Percentiles rank a stretch among this genome's conserved stretches.
Evolutionary conservation across 2,113 vertebrate species (phyloP).

Genomic region (Laticauda laticaudata): DNA sequence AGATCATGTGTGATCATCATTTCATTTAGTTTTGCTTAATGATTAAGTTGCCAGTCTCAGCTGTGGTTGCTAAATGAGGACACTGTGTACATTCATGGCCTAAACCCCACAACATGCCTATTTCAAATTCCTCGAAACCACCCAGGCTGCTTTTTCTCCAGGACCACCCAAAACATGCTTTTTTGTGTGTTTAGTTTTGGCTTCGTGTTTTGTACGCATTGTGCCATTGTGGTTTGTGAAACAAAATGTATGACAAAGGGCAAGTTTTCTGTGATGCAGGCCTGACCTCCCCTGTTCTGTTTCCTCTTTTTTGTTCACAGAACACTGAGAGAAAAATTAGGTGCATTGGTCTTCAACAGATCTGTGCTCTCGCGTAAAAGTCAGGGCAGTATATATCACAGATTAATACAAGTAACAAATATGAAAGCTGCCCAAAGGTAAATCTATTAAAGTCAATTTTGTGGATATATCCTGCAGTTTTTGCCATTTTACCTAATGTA

Average conservation of each 20-base stretch:
- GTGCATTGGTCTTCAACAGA: neutral
- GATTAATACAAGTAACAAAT: neutral
- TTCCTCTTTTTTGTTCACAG: neutral
- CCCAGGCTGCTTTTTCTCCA: neutral
- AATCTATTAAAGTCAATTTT: neutral
- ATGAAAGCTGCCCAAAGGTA: neutral
- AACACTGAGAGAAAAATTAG: neutral
- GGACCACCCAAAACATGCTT: neutral
- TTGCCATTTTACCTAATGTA: conserved; percentile 1
- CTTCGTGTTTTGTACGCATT: neutral
- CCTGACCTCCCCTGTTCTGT: neutral
- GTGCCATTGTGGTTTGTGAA: neutral
- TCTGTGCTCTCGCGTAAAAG: neutral
- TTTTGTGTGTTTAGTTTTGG: neutral
- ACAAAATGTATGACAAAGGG: neutral
- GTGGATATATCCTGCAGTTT: neutral
- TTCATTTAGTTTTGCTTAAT: neutral
- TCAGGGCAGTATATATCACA: neutral
- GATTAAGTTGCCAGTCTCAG: neutral
- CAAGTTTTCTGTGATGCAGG: neutral
- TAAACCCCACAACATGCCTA: neutral
- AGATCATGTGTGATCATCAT: neutral
- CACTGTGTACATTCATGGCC: neutral
- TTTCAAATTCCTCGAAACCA: neutral
- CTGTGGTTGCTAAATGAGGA: neutral